These are phyloP conservation scores for Proales similis DNA, from an alignment of 1,140 invertebrate genomes.

Conservation along the genomic window DNA sequence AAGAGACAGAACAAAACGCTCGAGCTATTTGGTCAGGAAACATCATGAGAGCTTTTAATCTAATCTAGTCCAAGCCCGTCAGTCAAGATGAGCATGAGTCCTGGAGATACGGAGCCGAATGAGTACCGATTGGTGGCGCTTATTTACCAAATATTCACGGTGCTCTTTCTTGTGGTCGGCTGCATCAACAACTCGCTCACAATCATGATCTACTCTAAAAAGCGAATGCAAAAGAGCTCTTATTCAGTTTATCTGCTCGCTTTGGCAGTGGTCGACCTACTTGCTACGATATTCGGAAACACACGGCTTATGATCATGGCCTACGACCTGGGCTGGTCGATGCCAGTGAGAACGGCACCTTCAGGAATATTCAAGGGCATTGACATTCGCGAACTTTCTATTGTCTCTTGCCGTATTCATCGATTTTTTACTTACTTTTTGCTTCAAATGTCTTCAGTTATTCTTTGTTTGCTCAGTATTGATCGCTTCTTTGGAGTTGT, in stretches of 20 bases:
- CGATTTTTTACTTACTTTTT: constrained; percentile 31
- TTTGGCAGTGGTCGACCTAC: constrained; percentile 17
- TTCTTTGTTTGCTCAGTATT: constrained; percentile 18
- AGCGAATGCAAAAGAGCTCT: constrained; percentile 31
- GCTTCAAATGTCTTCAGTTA: constrained; percentile 18
- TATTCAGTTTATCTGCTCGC: constrained; percentile 29
- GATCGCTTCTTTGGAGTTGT: constrained; percentile 34
- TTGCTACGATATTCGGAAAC: constrained; percentile 13
- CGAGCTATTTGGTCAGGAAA: no score
- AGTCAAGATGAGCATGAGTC: no score
- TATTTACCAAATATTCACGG: constrained; percentile 17
- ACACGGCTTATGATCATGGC: constrained; percentile 19
- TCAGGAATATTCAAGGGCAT: constrained; percentile 26
- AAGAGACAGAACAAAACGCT: no score
- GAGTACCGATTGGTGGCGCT: neutral
- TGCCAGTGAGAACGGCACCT: neutral
- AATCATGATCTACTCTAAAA: constrained; percentile 19
- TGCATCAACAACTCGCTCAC: constrained; percentile 4
- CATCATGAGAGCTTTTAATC: no score
- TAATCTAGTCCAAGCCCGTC: no score
- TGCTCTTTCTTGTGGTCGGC: constrained; percentile 5
- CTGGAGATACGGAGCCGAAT: no score
- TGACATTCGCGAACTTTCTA: constrained; percentile 4
- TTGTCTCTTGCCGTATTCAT: constrained; percentile 1
- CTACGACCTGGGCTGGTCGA: constrained; percentile 2